These are phyloP conservation scores for Drosophila erecta DNA, from an alignment of 1,140 invertebrate species.

Conservation along the genomic window DNA sequence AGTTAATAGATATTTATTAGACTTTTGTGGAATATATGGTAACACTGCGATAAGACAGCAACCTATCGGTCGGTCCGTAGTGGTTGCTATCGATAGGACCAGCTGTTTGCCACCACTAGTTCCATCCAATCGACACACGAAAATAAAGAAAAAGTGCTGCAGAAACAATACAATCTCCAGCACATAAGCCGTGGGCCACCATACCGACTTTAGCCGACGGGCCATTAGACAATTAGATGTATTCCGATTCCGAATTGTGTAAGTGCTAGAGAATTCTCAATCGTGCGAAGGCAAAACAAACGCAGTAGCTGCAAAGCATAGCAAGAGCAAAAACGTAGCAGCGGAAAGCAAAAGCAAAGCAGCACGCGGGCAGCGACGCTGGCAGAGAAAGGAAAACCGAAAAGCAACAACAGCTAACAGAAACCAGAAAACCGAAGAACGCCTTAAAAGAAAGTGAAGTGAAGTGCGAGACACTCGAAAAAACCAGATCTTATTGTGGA, in stretches of 20 bases:
- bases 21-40: neutral
- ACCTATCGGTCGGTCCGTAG: neutral
- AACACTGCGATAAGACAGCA: neutral
- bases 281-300: conserved; percentile 41
- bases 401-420: conserved; percentile 64
- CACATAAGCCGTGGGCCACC: neutral
- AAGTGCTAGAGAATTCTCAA: conserved; percentile 42
- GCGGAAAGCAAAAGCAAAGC: conserved; percentile 23
- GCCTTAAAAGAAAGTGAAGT: conserved; percentile 73
- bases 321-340: conserved; percentile 22
- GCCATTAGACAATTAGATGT: conserved; percentile 28
- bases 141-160: conserved; percentile 14
- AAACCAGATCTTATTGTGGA: conserved; percentile 3
- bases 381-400: conserved; percentile 72
- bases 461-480: conserved; percentile 20
- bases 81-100: conserved; percentile 1
- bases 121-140: neutral
- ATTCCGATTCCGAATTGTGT: conserved; percentile 46
- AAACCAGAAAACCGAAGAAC: conserved; percentile 62
- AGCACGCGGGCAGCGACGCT: conserved; percentile 34
- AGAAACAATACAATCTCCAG: neutral
- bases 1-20: no score
- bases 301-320: conserved; percentile 1
- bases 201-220: conserved; percentile 3
- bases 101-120: neutral